Evolutionary conservation across 1,140 invertebrate genomes (phyloP), one percentile per base, ranked within the genome.

Genomic region (Neocloeon triangulifer): DNA sequence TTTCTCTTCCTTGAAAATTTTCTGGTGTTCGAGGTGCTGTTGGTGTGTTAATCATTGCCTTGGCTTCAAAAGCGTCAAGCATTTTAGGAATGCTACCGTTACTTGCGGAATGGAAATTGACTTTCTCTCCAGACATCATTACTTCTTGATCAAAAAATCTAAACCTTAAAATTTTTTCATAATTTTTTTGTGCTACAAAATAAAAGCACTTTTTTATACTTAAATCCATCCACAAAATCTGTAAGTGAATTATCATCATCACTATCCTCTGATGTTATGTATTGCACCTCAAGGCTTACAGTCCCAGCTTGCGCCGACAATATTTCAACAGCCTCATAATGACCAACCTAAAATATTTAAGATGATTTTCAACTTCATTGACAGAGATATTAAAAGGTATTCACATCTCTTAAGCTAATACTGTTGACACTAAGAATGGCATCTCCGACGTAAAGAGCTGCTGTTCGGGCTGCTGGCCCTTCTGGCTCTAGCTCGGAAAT

Each of bases 401-500:
- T 22, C 15, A 54, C 54, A 41, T 69, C 66, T 27, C 67, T 59
- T 28, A 85, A 55, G 51, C 78, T 73, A 30, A 68, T 62, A 32
- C 72, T 70, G 51, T 84, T 81, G 10, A 80, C 78, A 39, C 64
- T 65, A 3, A 84, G 51, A 40, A 84, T 80, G 12, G 79, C 75
- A 58, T 85, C 80, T 9, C 80, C 80, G 14, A 84, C 73, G 51
- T 66, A 78, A 2, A 85, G 51, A 25, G 68, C 57, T 21, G 64
- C 61, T 33, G 63, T 69, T 35, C 69, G 45, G 25, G 71, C 66
- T 3, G 76, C 78, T 25, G 76, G 73, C 32, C 74, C 72, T 37
- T 72, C 68, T 30, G 66, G 62, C 49, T 84, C 74, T 43, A 85
- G 59, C 52, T 84, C 78, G 14, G 77, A 81, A 39, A 85, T 76